These are phyloP conservation scores for Trichopoda pennipes DNA, from an alignment of 2,888 invertebrate species.

Conservation along the genomic window DNA sequence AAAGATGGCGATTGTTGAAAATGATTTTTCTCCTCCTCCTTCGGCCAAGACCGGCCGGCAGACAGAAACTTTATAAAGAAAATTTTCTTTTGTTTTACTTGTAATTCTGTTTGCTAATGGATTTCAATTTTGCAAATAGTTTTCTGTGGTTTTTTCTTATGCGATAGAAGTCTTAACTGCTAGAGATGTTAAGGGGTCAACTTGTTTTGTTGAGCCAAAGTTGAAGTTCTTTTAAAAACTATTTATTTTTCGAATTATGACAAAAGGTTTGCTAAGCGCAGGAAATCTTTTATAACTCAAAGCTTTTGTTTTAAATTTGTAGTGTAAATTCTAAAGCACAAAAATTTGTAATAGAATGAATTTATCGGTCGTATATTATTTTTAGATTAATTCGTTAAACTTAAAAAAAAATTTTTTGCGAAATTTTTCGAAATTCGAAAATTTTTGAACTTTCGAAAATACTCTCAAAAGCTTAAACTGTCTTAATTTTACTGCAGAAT, in stretches of 20 bases:
- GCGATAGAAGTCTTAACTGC: slow-evolving; percentile 4
- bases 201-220: background rate
- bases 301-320: too few species aligned
- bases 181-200: slow-evolving; percentile 14
- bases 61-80: background rate
- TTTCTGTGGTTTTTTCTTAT: slow-evolving; percentile 49
- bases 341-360: too few species aligned
- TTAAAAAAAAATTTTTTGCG: too few species aligned
- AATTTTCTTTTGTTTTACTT: slow-evolving; percentile 27
- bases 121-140: slow-evolving; percentile 24
- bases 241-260: background rate
- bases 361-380: too few species aligned
- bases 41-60: background rate
- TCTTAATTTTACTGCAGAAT: too few species aligned
- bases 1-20: slow-evolving; percentile 35
- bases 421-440: too few species aligned
- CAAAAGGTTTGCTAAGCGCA: too few species aligned
- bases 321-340: too few species aligned
- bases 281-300: too few species aligned
- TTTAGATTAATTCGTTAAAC: too few species aligned
- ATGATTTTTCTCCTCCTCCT: background rate
- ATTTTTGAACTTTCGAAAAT: too few species aligned
- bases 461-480: too few species aligned
- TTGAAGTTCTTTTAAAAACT: background rate
- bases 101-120: slow-evolving; percentile 33